Evolutionary conservation across 2,888 invertebrate species (phyloP).

Genomic region (Plemyria rubiginata): DNA sequence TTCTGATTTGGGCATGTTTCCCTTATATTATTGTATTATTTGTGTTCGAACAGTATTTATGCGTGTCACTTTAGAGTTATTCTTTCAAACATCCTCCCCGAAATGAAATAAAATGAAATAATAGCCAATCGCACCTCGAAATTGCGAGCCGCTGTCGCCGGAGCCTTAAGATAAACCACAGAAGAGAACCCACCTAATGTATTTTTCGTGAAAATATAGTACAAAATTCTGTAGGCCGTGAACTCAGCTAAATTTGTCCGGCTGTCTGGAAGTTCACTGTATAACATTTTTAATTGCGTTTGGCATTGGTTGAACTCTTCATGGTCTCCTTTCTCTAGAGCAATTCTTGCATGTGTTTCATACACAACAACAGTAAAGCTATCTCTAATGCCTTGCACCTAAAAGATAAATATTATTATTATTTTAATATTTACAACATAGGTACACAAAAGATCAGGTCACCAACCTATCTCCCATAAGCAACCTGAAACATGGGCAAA

Average conservation of each 20-base stretch:
- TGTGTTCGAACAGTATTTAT: no score
- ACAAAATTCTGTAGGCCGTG: conserved; percentile 97
- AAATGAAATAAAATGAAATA: no score
- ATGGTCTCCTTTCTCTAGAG: conserved; percentile 98
- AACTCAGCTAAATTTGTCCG: conserved; percentile 94
- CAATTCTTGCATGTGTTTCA: conserved; percentile 99
- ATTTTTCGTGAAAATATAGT: conserved; percentile 99
- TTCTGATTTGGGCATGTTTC: no score
- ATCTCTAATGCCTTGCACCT: conserved; percentile 98
- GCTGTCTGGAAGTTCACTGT: conserved; percentile 89
- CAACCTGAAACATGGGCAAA: no score
- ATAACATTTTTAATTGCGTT: conserved; percentile 98
- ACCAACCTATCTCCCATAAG: no score
- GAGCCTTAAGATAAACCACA: no score
- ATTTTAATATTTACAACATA: not conserved
- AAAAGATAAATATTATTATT: conserved; percentile 40
- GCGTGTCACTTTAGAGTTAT: no score
- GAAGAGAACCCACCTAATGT: conserved; percentile 90
- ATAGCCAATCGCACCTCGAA: no score
- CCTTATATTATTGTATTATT: no score
- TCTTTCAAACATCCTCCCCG: no score
- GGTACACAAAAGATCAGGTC: no score
- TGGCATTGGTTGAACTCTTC: conserved; percentile 99
- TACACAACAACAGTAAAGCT: conserved; percentile 98
- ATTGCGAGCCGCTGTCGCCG: no score